Percentiles rank a stretch among this genome's conserved stretches.
phyloP scores from a whole-genome alignment of 2,797 vertebrate genomes.

The Halcyon smyrnensis region DNA sequence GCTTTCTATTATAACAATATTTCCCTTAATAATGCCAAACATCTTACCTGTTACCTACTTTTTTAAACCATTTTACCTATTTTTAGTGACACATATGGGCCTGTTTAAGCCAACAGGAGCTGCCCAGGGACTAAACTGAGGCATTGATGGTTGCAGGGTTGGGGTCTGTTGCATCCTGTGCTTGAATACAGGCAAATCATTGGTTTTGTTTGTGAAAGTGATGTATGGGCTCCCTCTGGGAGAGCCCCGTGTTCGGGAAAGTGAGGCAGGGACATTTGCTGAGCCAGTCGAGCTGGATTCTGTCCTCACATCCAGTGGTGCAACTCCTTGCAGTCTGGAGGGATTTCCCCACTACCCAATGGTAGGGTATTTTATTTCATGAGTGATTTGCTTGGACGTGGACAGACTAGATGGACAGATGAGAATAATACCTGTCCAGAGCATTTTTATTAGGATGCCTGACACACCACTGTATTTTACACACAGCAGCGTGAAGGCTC shows the following conservation, averaged over 20 bases:
- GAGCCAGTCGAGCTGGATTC: neutral
- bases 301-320: neutral
- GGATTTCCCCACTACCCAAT: neutral
- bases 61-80: neutral
- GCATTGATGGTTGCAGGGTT: neutral
- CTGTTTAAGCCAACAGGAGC: neutral
- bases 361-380: neutral
- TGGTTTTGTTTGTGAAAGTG: neutral
- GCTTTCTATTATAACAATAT: neutral
- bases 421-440: neutral
- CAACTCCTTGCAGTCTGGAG: neutral
- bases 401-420: neutral
- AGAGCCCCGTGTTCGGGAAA: neutral
- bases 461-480: neutral
- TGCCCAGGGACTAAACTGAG: neutral
- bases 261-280: neutral
- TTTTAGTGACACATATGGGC: neutral
- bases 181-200: neutral
- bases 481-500: neutral
- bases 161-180: neutral
- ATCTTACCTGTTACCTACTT: neutral
- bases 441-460: neutral
- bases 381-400: neutral
- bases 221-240: neutral
- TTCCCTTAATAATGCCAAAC: neutral